Conservation (phyloP, 2,888 invertebrate species). For the Conus canariensis region DNA sequence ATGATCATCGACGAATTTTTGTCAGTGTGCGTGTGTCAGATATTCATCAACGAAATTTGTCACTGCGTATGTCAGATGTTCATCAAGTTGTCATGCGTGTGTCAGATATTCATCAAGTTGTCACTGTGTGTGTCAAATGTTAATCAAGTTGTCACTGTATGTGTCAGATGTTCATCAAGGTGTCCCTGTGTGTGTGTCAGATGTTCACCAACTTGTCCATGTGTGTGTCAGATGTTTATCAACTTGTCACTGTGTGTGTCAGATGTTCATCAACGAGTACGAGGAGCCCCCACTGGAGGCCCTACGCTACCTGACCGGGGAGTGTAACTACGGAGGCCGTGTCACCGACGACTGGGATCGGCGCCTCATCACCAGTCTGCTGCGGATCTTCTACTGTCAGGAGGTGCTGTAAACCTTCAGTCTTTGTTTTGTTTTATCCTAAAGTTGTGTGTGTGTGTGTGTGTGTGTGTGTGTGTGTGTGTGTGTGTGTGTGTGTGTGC, state of each 20-base stretch:
- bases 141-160: too few relatives aligned
- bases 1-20: too few relatives aligned
- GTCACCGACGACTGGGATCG: slow-evolving; percentile 78
- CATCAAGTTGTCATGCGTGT: too few relatives aligned
- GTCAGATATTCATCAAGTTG: too few relatives aligned
- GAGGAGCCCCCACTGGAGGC: slow-evolving; percentile 77
- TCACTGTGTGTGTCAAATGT: too few relatives aligned
- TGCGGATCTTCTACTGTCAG: slow-evolving; percentile 73
- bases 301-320: slow-evolving; percentile 76
- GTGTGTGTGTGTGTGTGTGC: too few relatives aligned
- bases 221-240: neutral
- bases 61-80: too few relatives aligned
- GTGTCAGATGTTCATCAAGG: too few relatives aligned
- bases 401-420: neutral
- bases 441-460: neutral
- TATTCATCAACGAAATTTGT: too few relatives aligned
- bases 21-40: too few relatives aligned
- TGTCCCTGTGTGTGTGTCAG: too few relatives aligned
- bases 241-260: neutral
- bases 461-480: neutral
- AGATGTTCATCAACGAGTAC: slow-evolving; percentile 80
- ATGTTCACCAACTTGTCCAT: neutral
- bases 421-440: neutral
- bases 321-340: slow-evolving; percentile 79
- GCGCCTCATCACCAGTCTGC: slow-evolving; percentile 74